Base-by-base conservation (phyloP, 2,113 vertebrate species). In the Mastomys natalensis region DNA sequence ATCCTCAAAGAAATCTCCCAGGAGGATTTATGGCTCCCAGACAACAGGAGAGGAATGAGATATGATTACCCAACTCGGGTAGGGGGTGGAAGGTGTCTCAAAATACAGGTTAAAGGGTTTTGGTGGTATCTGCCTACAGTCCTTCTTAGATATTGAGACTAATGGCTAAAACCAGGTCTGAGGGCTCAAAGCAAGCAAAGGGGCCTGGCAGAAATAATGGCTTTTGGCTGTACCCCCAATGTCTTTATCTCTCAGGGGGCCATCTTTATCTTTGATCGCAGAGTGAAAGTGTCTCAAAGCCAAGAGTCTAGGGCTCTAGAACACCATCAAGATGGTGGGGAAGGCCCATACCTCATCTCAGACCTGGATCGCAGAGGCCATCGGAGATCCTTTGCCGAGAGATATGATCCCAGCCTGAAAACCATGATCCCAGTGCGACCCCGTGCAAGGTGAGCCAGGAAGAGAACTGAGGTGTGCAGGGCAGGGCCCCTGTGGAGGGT, bases 321-420 rank as follows among this genome's bases (percentile, higher is more conserved):
- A 5, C 19, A 13, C 31, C 93, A 53, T 45, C 62, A 85, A 4
- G 53, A 97, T 96, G 86, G 96, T 98, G 74, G 95, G 26, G 93
- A 97, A 34, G 96, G 58, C 81, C 81, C 93, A 34, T 94, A 96
- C 34, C 53, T 97, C 1, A 72, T 95, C 37, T 95, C 97, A 2
- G 97, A 98, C 70, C 64, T 96, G 91, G 97, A 98, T 12, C 72
- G 82, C 91, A 70, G 89, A 66, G 78, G 95, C 70, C 87, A 15
- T 7, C 70, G 88, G n/a, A 97, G 73, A 29, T 95, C 97, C 1
- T 90, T 98, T 37, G 55, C 55, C 7, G 96, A 98, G 66, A 99
- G 98, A 96, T 99, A 99, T 78, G 90, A 98, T 6, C 88, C 90
- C 45, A 98, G 98, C 98, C 96, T 98, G 34, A 98, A 98, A 98